phyloP scores from a whole-genome alignment of 2,888 invertebrate species.

The Agonum fuliginosum region DNA sequence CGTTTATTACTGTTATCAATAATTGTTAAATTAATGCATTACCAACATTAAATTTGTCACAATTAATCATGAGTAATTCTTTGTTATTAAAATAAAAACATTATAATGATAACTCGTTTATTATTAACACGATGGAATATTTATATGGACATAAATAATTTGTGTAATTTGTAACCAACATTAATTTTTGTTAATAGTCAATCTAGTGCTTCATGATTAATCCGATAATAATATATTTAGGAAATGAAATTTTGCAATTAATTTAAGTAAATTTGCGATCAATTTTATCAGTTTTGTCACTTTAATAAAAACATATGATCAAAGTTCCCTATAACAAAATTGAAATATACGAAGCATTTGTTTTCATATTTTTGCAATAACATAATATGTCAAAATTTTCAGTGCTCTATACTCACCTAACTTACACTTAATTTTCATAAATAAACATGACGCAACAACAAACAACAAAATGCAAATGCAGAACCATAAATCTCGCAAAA shows the following conservation, averaged over 20 bases:
- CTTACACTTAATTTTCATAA: background rate
- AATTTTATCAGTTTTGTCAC: background rate
- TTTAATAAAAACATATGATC: background rate
- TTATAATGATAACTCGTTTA: constrained; percentile 26
- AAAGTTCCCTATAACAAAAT: background rate
- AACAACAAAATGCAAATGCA: background rate
- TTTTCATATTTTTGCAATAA: constrained; percentile 1
- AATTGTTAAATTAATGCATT: constrained; percentile 12
- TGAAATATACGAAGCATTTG: constrained; percentile 24
- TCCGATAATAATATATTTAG: constrained; percentile 5
- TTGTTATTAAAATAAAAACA: constrained; percentile 28
- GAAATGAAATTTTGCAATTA: constrained; percentile 30
- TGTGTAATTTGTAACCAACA: constrained; percentile 21
- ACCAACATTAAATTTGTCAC: constrained; percentile 6
- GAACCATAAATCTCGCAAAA: constrained; percentile 52
- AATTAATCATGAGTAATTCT: constrained; percentile 23
- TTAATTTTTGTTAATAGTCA: constrained; percentile 27
- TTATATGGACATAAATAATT: constrained; percentile 9
- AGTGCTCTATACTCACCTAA: background rate
- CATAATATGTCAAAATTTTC: constrained; percentile 33
- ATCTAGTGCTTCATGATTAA: constrained; percentile 3
- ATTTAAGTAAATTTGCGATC: constrained; percentile 1
- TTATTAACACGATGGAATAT: constrained; percentile 18
- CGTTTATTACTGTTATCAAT: constrained; percentile 8
- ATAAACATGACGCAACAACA: background rate